Conservation (phyloP, 2,797 vertebrate species). For the Tarsius wallacei region DNA sequence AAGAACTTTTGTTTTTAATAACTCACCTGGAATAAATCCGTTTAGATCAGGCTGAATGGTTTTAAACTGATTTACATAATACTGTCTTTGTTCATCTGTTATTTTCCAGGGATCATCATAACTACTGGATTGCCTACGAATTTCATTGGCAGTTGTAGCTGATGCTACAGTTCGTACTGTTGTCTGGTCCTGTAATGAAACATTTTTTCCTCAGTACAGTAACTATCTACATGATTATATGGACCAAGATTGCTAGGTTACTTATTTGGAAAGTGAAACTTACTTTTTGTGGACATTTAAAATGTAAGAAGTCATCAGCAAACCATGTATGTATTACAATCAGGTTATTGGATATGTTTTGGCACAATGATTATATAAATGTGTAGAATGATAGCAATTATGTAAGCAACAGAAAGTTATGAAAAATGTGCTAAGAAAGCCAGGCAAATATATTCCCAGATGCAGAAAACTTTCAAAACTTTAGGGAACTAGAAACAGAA, state of each 20-base stretch:
- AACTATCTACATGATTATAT: slow-evolving; percentile 86
- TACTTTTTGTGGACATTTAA: slow-evolving; percentile 79
- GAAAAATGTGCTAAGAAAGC: slow-evolving; percentile 88
- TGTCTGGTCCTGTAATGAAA: slow-evolving; percentile 96
- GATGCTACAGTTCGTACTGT: slow-evolving; percentile 97
- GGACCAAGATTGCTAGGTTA: slow-evolving; percentile 86
- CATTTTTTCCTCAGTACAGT: slow-evolving; percentile 91
- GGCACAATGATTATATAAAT: slow-evolving; percentile 83
- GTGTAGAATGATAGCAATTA: slow-evolving; percentile 87
- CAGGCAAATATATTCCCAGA: slow-evolving; percentile 85
- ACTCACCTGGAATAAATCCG: slow-evolving; percentile 98
- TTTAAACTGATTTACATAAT: slow-evolving; percentile 99
- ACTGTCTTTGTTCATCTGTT: slow-evolving; percentile 99
- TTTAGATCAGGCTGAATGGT: slow-evolving; percentile 99
- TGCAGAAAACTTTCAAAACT: slow-evolving; percentile 73
- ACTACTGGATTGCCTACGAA: slow-evolving; percentile 98
- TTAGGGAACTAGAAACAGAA: slow-evolving; percentile 73
- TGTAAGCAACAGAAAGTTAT: slow-evolving; percentile 88
- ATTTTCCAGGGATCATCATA: slow-evolving; percentile 99
- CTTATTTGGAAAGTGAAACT: slow-evolving; percentile 88
- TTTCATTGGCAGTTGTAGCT: slow-evolving; percentile 96
- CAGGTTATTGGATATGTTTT: slow-evolving; percentile 82
- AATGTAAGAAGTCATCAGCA: slow-evolving; percentile 76
- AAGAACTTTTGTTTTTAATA: slow-evolving; percentile 85
- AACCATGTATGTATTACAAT: slow-evolving; percentile 73